Conservation (phyloP, 2,113 vertebrate species). For the Coregonus clupeaformis region DNA sequence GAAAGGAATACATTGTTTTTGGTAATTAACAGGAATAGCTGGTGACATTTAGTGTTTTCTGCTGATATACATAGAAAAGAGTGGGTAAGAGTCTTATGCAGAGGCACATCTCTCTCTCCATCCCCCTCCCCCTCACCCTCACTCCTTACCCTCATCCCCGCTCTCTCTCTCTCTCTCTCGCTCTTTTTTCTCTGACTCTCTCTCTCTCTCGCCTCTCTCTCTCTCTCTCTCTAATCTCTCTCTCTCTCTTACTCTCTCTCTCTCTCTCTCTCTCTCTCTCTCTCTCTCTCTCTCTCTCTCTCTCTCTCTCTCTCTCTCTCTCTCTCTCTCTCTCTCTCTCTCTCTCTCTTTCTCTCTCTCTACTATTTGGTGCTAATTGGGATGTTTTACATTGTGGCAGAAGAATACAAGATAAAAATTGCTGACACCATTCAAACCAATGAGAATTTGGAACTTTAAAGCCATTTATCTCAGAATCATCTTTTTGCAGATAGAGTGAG, state of each 20-base stretch:
- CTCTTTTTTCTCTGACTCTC: slow-evolving; percentile 3
- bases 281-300: slow-evolving; percentile 41
- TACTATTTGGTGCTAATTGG: too few relatives aligned
- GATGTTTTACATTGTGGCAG: too few relatives aligned
- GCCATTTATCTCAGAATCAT: too few relatives aligned
- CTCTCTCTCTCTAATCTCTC: slow-evolving; percentile 14
- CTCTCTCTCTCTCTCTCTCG: background rate
- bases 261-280: background rate
- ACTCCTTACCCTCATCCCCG: background rate
- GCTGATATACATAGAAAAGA: too few relatives aligned
- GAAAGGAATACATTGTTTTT: too few relatives aligned
- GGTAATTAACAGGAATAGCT: too few relatives aligned
- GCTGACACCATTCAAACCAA: too few relatives aligned
- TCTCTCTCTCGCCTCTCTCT: slow-evolving; percentile 3
- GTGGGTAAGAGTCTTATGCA: background rate
- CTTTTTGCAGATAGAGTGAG: too few relatives aligned
- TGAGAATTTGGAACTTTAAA: too few relatives aligned
- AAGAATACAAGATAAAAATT: too few relatives aligned
- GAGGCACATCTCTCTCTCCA: background rate
- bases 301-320: too few relatives aligned
- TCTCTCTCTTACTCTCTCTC: background rate
- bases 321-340: slow-evolving; percentile 12
- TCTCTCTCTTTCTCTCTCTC: background rate
- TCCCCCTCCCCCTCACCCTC: background rate
- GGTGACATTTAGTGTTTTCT: too few relatives aligned